These are phyloP conservation scores for Puma concolor DNA, from an alignment of 2,113 vertebrate species.

Conservation along the genomic window DNA sequence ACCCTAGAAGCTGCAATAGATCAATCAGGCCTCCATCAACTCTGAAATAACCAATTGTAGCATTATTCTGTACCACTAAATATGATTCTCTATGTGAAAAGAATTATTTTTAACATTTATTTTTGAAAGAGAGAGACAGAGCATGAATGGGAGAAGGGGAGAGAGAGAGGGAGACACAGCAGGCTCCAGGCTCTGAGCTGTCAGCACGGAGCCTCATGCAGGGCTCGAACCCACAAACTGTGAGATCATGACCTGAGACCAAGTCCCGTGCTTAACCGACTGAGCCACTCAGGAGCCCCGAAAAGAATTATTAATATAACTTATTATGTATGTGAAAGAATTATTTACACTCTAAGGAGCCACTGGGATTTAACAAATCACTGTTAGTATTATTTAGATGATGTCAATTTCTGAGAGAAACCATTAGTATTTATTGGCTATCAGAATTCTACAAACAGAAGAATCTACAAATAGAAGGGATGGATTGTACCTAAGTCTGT, in stretches of 20 bases:
- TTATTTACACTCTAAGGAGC: neutral
- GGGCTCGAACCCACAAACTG: no score
- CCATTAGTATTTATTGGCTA: neutral
- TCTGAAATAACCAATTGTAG: conserved; percentile 23
- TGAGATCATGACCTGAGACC: no score
- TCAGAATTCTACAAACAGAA: neutral
- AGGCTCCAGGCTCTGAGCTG: no score
- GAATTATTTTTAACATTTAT: neutral
- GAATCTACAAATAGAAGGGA: neutral
- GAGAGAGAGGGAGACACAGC: no score
- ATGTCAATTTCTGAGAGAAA: conserved; percentile 34
- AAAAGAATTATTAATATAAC: neutral
- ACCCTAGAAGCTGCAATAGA: neutral
- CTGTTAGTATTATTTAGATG: neutral
- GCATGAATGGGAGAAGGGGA: no score
- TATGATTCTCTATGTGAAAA: neutral
- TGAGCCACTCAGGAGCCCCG: no score
- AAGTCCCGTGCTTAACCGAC: no score
- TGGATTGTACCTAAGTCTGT: neutral
- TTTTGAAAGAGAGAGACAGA: no score
- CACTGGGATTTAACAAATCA: conserved; percentile 19
- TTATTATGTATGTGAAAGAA: conserved; percentile 11
- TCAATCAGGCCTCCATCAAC: neutral
- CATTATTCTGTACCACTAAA: neutral
- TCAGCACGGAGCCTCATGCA: no score